Base-by-base conservation (phyloP, 1,140 invertebrate species). In the Rhynchophorus ferrugineus region DNA sequence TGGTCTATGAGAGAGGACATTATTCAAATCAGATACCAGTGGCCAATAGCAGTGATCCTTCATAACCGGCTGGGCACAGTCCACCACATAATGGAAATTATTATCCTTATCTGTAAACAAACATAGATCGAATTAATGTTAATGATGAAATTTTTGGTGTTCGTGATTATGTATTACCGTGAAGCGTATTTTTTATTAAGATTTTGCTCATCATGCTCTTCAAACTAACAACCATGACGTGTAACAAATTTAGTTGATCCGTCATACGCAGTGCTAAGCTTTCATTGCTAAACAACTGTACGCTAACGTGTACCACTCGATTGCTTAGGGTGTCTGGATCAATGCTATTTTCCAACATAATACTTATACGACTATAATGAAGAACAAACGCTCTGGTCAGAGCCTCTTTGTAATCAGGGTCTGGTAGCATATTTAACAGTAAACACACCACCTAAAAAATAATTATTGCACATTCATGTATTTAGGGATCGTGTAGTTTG, bases 1-100 rank as follows among this genome's bases (percentile, higher is more conserved):
- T 8, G 85, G 87, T 58, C 83, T 78, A 70, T 98, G 95, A 0
- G 91, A 92, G 1, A 98, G 75, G n/a, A 98, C 87, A 71, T 97
- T 98, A 66, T 96, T 97, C 29, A 98, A 80, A 75, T 98, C 95
- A 1, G 91, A 95, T 29, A 98, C 91, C 2, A 97, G 75, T 8
- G 95, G 93, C 94, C 94, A 98, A 72, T 96, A 98, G 73, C 92
- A 95, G 71, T 98, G 95, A 64, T 96, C 90, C 70, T 92, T 95
- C 90, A 98, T 95, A 3, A 95, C 87, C 57, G 85, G 78, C 56
- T 85, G 78, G 9, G 82, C 85, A 69, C 93, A 97, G 65, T 96
- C 91, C 3, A 97, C 93, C n/a, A 97, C 92, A 61, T 79, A 82
- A 67, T 94, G 90, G 60, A 82, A 84, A 70, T 92, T 93, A 60